phyloP scores from a whole-genome alignment of 2,113 vertebrate species.

The Dendrocopos noguchii region DNA sequence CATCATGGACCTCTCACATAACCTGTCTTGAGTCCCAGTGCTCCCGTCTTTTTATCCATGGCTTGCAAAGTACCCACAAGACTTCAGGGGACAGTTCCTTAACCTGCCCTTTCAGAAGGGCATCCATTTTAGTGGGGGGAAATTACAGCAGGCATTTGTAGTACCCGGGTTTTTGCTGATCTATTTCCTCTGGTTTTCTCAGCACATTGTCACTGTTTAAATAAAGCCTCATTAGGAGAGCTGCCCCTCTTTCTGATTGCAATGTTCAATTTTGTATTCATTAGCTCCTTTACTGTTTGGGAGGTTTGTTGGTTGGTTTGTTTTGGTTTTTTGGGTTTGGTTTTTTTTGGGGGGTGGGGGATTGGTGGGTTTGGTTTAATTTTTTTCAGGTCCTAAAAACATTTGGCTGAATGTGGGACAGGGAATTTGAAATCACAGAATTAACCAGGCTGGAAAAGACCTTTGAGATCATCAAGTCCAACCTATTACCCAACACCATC shows the following conservation, averaged over 20 bases:
- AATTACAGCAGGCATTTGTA: not conserved
- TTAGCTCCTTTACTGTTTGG: not conserved
- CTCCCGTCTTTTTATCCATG: not conserved
- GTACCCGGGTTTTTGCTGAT: not conserved
- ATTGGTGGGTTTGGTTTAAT: no score
- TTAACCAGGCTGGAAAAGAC: no score
- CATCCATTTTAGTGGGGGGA: not conserved
- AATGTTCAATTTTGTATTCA: not conserved
- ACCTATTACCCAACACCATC: no score
- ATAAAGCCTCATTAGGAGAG: slow-evolving; percentile 31
- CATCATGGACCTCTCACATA: not conserved
- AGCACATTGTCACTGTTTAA: slow-evolving; percentile 9
- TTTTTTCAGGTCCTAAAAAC: not conserved
- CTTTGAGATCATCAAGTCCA: no score
- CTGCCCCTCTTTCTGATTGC: not conserved
- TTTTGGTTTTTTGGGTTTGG: no score
- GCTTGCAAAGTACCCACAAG: not conserved
- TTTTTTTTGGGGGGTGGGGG: no score
- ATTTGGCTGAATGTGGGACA: not conserved
- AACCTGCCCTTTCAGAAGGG: not conserved
- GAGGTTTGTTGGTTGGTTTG: no score
- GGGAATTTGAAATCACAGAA: not conserved
- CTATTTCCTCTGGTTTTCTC: slow-evolving; percentile 42
- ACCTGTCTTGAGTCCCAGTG: not conserved
- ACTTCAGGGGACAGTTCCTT: not conserved